Evolutionary conservation across 1,140 invertebrate genomes (phyloP), one percentile per base, ranked within the genome.

Genomic region (Brachionus koreanus): DNA sequence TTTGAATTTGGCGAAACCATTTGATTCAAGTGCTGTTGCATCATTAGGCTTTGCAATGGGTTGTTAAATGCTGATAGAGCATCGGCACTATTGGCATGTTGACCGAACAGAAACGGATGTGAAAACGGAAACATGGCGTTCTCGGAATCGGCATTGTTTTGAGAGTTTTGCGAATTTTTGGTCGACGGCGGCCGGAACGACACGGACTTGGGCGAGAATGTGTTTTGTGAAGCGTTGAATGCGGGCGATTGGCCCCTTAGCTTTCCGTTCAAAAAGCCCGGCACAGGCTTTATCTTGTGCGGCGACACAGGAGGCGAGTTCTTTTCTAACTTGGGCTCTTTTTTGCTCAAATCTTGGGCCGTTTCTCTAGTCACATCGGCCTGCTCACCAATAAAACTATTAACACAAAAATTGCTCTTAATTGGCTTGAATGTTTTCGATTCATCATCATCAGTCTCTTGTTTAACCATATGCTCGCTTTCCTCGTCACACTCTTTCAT

Each of bases 371-470:
- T 29, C 33, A 13, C 23, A 46, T 74, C 43, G 5, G 4, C 5
- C 35, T 37, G 9, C 13, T 69, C 65, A 37, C 4, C 5, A 25
- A 74, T 74, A 19, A 74, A 74, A 29, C 39, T 74, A 23, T 74
- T 74, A 2, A 74, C 43, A 39, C 35, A 37, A 43, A 69, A 69
- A 23, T 69, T 69, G 12, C 4, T 65, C 25, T 46, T 43, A 29
- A 74, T 74, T 5, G 69, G 69, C 43, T 74, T 74, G 33, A 74
- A 74, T n/a, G 42, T 46, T 74, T 74, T 74, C 2, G 39, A 74
- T 7, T 74, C 69, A 12, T 74, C 69, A 12, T 74, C 25, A 12
- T 74, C 3, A 42, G 33, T 1, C 9, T 72, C 37, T 72, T 72
- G 67, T 65, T 37, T 65, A 1, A 37, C 33, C n/a, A 12, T 7